Evolutionary conservation across 2,888 invertebrate genomes (phyloP).

Genomic region (Cryptocheilus praepositus): DNA sequence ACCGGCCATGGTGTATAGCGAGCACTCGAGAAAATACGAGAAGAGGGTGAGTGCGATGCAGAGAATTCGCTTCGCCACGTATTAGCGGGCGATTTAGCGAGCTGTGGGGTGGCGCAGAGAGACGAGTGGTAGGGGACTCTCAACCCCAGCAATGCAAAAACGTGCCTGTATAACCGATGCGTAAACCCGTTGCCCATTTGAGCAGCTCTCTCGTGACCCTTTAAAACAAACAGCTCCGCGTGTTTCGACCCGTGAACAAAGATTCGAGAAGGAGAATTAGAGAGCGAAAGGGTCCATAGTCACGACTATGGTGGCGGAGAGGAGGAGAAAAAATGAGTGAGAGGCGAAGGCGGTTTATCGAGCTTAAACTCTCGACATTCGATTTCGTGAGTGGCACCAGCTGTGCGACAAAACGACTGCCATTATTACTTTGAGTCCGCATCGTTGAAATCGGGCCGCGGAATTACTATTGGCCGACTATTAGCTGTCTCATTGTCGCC

Average conservation of each 20-base stretch:
- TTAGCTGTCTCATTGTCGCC: neutral
- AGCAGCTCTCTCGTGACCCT: constrained; percentile 64
- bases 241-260: constrained; percentile 57
- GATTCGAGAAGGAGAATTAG: constrained; percentile 38
- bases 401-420: constrained; percentile 52
- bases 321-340: constrained; percentile 30
- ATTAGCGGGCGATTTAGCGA: constrained; percentile 56
- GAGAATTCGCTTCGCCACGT: constrained; percentile 32
- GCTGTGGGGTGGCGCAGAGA: constrained; percentile 19
- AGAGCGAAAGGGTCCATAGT: constrained; percentile 29
- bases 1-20: neutral
- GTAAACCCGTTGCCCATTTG: constrained; percentile 71
- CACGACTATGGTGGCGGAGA: constrained; percentile 36
- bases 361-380: constrained; percentile 40
- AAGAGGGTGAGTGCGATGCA: constrained; percentile 8
- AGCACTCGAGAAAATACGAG: neutral
- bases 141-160: constrained; percentile 46
- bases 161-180: constrained; percentile 57
- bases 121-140: constrained; percentile 26
- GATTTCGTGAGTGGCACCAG: constrained; percentile 54
- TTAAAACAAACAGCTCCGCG: constrained; percentile 68
- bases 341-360: constrained; percentile 45
- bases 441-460: neutral
- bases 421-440: constrained; percentile 31
- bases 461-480: constrained; percentile 11